phyloP scores from a whole-genome alignment of 1,140 invertebrate species.

The Carcinoscorpius rotundicauda region DNA sequence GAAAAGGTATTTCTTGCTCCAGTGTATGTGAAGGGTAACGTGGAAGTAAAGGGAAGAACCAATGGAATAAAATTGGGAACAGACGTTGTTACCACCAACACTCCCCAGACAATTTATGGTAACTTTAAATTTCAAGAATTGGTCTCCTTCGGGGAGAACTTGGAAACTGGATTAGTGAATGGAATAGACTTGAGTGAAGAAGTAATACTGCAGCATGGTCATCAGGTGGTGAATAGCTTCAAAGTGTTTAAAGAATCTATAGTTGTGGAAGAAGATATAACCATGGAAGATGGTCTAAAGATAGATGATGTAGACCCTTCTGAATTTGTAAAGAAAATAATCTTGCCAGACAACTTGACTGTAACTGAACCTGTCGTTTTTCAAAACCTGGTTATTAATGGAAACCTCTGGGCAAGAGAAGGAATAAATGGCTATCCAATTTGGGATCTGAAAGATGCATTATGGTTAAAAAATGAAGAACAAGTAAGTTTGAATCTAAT shows the following conservation, averaged over 20 bases:
- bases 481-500: conserved; percentile 8
- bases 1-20: neutral
- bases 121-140: neutral
- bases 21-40: neutral
- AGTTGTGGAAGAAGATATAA: neutral
- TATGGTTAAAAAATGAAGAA: conserved; percentile 5
- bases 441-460: neutral
- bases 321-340: conserved; percentile 2
- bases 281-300: neutral
- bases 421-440: conserved; percentile 9
- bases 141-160: neutral
- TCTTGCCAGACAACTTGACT: conserved; percentile 7
- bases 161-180: conserved; percentile 6
- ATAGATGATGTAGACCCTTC: neutral
- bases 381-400: conserved; percentile 3
- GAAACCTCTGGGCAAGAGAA: neutral
- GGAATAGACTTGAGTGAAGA: conserved; percentile 2
- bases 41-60: neutral
- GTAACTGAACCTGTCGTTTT: conserved; percentile 4
- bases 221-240: conserved; percentile 6
- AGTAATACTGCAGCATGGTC: neutral
- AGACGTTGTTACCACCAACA: conserved; percentile 4
- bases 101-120: conserved; percentile 4
- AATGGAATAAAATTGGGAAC: neutral
- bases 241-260: neutral